Conservation (phyloP, 2,888 invertebrate species). For the Nemurella pictetii region DNA sequence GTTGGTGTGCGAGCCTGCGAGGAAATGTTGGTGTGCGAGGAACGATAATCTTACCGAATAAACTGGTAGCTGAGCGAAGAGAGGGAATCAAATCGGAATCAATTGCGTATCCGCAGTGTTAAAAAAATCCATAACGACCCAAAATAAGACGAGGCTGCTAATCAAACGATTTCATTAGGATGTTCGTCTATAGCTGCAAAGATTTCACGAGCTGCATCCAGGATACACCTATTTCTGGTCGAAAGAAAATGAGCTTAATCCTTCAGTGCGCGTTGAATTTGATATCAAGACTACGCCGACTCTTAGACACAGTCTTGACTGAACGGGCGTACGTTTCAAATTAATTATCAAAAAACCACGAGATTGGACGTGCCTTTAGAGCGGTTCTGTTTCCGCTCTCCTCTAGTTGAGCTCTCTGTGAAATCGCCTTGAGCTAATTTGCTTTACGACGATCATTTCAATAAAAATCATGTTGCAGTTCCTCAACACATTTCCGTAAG, state of each 20-base stretch:
- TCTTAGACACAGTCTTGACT: background rate
- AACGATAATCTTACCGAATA: background rate
- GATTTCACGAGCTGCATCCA: too few relatives aligned
- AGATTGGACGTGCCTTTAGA: background rate
- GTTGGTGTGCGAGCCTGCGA: background rate
- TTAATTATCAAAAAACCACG: constrained; percentile 12
- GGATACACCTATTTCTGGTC: too few relatives aligned
- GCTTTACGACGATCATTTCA: background rate
- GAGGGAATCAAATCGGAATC: background rate
- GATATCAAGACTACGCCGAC: background rate
- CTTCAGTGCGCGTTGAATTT: background rate
- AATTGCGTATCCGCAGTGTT: background rate
- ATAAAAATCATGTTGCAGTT: background rate
- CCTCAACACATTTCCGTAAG: background rate
- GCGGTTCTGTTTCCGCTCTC: background rate
- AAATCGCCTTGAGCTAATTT: background rate
- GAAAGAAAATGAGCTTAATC: background rate
- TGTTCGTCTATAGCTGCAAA: too few relatives aligned
- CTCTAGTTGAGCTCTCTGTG: background rate
- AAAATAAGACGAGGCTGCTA: background rate
- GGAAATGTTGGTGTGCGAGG: background rate
- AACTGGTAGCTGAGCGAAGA: background rate
- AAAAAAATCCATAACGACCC: background rate
- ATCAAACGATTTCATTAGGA: background rate
- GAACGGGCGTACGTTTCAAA: constrained; percentile 12